phyloP scores from a whole-genome alignment of 2,888 invertebrate genomes.

The Lysandra bellargus region DNA sequence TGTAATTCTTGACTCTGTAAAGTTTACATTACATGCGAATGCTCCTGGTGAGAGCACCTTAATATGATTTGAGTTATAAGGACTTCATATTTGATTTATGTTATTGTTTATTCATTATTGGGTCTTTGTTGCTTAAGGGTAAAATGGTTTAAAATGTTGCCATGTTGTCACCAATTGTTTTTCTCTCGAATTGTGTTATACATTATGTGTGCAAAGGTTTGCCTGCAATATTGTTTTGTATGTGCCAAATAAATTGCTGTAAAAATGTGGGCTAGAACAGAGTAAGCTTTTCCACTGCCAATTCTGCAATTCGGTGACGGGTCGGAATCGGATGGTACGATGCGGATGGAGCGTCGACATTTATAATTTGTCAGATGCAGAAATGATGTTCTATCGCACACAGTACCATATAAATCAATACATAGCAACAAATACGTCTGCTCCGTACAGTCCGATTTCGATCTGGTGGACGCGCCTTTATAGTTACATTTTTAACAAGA shows the following conservation, averaged over 20 bases:
- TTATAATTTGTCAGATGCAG: no score
- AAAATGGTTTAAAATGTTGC: slow-evolving; percentile 4
- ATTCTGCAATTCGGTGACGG: background rate
- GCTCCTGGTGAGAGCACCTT: no score
- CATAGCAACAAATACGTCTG: no score
- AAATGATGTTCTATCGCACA: no score
- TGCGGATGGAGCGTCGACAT: no score
- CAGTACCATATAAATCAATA: no score
- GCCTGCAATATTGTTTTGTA: background rate
- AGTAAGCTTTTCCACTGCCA: background rate
- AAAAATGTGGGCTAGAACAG: background rate
- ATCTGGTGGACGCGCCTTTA: no score
- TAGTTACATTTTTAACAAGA: no score
- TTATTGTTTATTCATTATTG: background rate
- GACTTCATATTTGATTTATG: background rate
- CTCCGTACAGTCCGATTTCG: no score
- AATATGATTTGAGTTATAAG: background rate
- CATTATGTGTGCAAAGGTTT: background rate
- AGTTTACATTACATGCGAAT: no score
- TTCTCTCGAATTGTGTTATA: background rate
- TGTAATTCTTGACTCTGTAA: no score
- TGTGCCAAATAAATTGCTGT: background rate
- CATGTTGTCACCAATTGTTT: background rate
- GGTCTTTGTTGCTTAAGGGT: background rate
- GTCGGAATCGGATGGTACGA: no score